Conservation (phyloP, 2,113 vertebrate species). For the Coturnix japonica region DNA sequence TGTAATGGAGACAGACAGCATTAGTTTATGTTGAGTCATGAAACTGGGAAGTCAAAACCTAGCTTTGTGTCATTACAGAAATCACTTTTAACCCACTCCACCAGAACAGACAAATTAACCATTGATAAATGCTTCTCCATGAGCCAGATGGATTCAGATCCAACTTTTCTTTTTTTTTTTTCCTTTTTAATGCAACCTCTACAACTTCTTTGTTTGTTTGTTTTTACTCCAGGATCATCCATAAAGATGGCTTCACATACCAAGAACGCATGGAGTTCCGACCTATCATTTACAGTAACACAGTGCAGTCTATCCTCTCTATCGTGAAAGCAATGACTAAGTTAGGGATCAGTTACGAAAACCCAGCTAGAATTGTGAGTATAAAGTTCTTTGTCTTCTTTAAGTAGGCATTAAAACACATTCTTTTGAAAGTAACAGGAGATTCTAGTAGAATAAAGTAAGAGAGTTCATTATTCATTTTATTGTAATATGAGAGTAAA, state of each 20-base stretch:
- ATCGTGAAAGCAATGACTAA: constrained; percentile 79
- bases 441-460: neutral
- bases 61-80: neutral
- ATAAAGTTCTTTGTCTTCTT: neutral
- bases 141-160: neutral
- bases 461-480: neutral
- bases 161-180: fast-evolving
- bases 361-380: constrained; percentile 76
- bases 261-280: constrained; percentile 79
- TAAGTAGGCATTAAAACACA: neutral
- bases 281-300: constrained; percentile 75
- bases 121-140: neutral
- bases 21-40: neutral
- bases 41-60: neutral
- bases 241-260: constrained; percentile 77
- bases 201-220: neutral
- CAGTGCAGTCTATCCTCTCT: constrained; percentile 77
- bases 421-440: neutral
- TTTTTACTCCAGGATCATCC: constrained; percentile 77
- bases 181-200: neutral
- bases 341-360: constrained; percentile 74
- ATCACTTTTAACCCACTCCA: neutral
- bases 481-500: neutral
- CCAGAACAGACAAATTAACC: fast-evolving
- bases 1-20: neutral